A percentile compares a stretch with the other conserved stretches of the same genome.
phyloP scores from a whole-genome alignment of 64 coral and sea anemone genomes.

The Pachyseris speciosa region DNA sequence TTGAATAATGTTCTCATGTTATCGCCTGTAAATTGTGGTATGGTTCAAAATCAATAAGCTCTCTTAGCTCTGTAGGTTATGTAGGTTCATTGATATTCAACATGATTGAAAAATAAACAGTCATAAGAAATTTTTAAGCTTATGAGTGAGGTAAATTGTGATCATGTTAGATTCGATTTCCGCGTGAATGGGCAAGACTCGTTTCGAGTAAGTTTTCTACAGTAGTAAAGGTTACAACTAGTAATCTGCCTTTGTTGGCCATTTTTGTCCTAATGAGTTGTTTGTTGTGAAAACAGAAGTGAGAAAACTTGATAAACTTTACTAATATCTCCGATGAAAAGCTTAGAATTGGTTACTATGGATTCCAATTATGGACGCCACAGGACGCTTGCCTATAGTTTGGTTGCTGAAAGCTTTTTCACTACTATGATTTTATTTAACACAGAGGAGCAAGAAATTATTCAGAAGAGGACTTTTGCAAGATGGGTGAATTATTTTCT shows the following conservation, averaged over 20 bases:
- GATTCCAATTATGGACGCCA: conserved; percentile 13
- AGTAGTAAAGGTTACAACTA: background rate
- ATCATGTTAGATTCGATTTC: background rate
- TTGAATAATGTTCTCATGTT: background rate
- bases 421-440: background rate
- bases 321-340: background rate
- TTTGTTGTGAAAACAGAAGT: background rate
- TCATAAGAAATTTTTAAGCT: background rate
- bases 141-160: background rate
- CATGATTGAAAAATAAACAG: background rate
- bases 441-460: conserved; percentile 82
- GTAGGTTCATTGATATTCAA: background rate
- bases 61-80: background rate
- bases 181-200: background rate
- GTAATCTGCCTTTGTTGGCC: background rate
- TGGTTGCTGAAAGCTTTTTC: background rate
- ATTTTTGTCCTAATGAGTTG: background rate
- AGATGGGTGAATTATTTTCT: conserved; percentile 91
- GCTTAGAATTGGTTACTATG: conserved; percentile 9
- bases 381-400: background rate
- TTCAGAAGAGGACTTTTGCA: conserved; percentile 90
- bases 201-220: background rate
- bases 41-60: background rate
- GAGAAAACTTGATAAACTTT: background rate
- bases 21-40: background rate